Conservation (phyloP, 2,113 vertebrate species). For the Telmatochromis sp. region DNA sequence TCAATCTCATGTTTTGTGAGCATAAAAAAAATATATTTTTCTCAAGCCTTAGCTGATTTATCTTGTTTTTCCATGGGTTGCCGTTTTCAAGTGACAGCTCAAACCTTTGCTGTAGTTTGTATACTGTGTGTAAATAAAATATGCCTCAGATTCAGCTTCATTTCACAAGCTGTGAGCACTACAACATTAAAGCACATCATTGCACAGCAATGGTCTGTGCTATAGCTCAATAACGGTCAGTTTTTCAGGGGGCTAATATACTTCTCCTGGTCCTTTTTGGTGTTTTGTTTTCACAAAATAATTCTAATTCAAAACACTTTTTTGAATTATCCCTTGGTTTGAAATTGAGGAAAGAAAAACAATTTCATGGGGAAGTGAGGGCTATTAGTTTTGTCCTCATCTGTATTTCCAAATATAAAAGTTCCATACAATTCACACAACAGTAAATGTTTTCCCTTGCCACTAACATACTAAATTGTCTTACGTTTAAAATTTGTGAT, state of each 20-base stretch:
- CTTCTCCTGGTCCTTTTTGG: neutral
- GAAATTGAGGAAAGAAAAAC: neutral
- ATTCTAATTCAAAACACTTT: neutral
- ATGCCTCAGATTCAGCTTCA: neutral
- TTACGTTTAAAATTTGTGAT: neutral
- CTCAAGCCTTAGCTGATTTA: neutral
- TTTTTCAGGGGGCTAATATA: neutral
- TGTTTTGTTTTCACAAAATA: neutral
- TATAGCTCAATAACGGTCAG: neutral
- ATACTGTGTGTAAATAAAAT: neutral
- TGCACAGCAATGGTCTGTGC: neutral
- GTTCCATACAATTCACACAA: neutral
- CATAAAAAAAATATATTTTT: neutral
- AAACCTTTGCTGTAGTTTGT: neutral
- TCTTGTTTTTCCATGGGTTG: neutral
- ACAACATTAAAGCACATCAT: neutral
- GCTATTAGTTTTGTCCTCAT: neutral
- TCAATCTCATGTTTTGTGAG: neutral
- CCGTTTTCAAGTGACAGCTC: neutral
- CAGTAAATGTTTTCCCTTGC: neutral
- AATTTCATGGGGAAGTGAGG: neutral
- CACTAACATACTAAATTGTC: neutral
- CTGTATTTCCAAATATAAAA: neutral
- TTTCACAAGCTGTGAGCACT: neutral
- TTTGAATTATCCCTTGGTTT: neutral